These are phyloP conservation scores for Gavialis gangeticus DNA, from an alignment of 2,113 vertebrate genomes.

Conservation along the genomic window DNA sequence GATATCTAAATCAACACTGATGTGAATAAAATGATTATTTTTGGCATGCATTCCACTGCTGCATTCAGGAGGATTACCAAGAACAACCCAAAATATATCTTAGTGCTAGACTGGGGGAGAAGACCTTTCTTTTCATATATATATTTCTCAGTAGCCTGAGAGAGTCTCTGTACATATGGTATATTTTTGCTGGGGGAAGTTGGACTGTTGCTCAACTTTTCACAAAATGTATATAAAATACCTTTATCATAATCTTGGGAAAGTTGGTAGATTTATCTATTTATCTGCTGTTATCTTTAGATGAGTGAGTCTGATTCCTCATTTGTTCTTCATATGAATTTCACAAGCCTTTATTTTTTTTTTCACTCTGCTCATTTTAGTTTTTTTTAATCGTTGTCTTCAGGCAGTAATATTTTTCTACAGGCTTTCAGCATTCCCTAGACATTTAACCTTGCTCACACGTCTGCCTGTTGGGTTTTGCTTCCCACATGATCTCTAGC, in stretches of 20 bases:
- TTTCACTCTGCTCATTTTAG: slow-evolving; percentile 7
- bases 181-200: not conserved
- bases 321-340: slow-evolving; percentile 9
- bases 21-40: not conserved
- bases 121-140: not conserved
- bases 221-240: slow-evolving; percentile 18
- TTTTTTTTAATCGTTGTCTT: slow-evolving; percentile 36
- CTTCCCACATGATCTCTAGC: not conserved
- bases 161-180: not conserved
- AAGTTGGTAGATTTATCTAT: slow-evolving; percentile 26
- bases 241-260: slow-evolving; percentile 9
- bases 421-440: slow-evolving; percentile 13
- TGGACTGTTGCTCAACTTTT: not conserved
- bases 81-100: not conserved
- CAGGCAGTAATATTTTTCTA: slow-evolving; percentile 1
- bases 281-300: not conserved
- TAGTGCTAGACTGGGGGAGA: not conserved
- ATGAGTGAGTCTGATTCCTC: not conserved
- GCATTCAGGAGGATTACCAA: not conserved
- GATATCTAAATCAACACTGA: not conserved
- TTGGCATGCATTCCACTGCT: not conserved
- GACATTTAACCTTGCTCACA: not conserved
- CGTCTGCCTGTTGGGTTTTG: not conserved
- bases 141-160: not conserved
- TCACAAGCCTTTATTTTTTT: not conserved